Evolutionary conservation across 1,140 invertebrate genomes (phyloP).

Genomic region (Tenebrio molitor): DNA sequence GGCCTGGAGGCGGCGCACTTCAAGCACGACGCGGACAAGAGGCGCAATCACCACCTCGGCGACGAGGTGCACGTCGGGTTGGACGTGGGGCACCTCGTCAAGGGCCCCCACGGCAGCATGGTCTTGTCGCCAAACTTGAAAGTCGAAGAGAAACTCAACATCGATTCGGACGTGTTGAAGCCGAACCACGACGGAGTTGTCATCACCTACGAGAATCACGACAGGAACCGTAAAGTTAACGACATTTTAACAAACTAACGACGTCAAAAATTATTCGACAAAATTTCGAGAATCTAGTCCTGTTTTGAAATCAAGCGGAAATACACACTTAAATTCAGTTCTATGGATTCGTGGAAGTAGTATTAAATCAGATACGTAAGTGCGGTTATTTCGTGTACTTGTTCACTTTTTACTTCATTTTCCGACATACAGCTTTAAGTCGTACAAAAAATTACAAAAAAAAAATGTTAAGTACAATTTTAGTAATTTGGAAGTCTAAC

Average conservation of each 20-base stretch:
- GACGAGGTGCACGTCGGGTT: slow-evolving; percentile 47
- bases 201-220: slow-evolving; percentile 62
- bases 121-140: slow-evolving; percentile 59
- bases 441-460: slow-evolving; percentile 23
- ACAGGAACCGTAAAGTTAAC: slow-evolving; percentile 26
- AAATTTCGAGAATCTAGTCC: slow-evolving; percentile 31
- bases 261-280: slow-evolving; percentile 8
- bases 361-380: slow-evolving; percentile 30
- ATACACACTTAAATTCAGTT: neutral
- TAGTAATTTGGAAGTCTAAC: slow-evolving; percentile 20
- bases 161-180: slow-evolving; percentile 62
- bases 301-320: slow-evolving; percentile 5
- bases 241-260: slow-evolving; percentile 5
- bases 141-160: slow-evolving; percentile 62
- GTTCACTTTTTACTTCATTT: neutral
- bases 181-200: slow-evolving; percentile 65
- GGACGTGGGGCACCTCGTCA: slow-evolving; percentile 61
- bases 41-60: slow-evolving; percentile 32
- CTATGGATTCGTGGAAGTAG: slow-evolving; percentile 8
- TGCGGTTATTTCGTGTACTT: neutral
- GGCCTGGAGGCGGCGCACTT: slow-evolving; percentile 53
- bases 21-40: neutral
- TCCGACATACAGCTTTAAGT: slow-evolving; percentile 31
- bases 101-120: slow-evolving; percentile 65
- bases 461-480: too few species aligned